Percentiles rank a stretch among this genome's conserved stretches.
Conservation (phyloP, 1,140 invertebrate genomes). For the Bombus sylvicola region DNA sequence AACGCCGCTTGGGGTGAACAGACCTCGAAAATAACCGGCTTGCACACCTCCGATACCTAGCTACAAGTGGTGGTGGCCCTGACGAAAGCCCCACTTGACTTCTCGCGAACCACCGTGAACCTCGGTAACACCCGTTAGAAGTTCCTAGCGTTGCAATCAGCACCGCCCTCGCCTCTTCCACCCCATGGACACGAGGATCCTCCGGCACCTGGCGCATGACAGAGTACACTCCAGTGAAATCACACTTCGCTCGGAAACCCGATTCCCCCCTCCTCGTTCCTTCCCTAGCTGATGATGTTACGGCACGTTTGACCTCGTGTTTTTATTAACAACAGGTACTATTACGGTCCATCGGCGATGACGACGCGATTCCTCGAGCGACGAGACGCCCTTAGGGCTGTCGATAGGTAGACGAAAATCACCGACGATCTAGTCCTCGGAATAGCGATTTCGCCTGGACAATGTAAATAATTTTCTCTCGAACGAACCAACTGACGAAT, state of each 20-base stretch:
- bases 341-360: slow-evolving; percentile 63
- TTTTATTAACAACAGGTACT: slow-evolving; percentile 71
- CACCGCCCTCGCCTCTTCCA: slow-evolving; percentile 38
- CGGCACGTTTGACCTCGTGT: slow-evolving; percentile 68
- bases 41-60: slow-evolving; percentile 32
- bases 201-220: slow-evolving; percentile 68
- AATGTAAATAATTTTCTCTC: not conserved
- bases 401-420: slow-evolving; percentile 53
- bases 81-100: slow-evolving; percentile 44
- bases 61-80: slow-evolving; percentile 52
- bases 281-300: slow-evolving; percentile 60
- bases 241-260: slow-evolving; percentile 46
- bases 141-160: slow-evolving; percentile 54
- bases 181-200: slow-evolving; percentile 47
- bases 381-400: slow-evolving; percentile 52
- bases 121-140: slow-evolving; percentile 63
- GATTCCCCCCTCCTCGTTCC: slow-evolving; percentile 14
- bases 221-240: slow-evolving; percentile 69
- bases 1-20: slow-evolving; percentile 27
- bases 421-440: not conserved
- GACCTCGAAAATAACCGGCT: slow-evolving; percentile 48
- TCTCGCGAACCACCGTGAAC: slow-evolving; percentile 43
- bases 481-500: not conserved
- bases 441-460: not conserved
- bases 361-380: slow-evolving; percentile 55